A percentile compares a stretch with the other conserved stretches of the same genome.
These are phyloP conservation scores for Ormyrus pomaceus DNA, from an alignment of 2,888 invertebrate species.

Conservation along the genomic window DNA sequence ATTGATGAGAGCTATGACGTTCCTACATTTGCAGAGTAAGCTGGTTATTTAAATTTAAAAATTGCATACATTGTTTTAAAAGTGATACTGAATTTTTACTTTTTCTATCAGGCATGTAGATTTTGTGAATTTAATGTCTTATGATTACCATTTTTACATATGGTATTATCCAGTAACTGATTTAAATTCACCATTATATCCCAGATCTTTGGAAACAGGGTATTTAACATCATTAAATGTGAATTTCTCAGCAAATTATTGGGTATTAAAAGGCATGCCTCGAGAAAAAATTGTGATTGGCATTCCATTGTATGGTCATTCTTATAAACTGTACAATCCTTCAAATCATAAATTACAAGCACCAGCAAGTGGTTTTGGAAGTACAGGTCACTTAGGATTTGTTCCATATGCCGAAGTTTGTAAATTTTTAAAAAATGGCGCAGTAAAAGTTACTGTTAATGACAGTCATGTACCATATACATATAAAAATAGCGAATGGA, in stretches of 20 bases:
- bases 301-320: slow-evolving; percentile 91
- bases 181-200: slow-evolving; percentile 88
- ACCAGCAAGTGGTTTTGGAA: slow-evolving; percentile 84
- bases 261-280: slow-evolving; percentile 86
- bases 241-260: slow-evolving; percentile 88
- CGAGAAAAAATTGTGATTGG: slow-evolving; percentile 88
- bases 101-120: slow-evolving; percentile 81
- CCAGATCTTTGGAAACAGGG: slow-evolving; percentile 79
- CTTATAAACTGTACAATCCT: slow-evolving; percentile 80
- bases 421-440: slow-evolving; percentile 79
- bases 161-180: slow-evolving; percentile 88
- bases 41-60: slow-evolving; percentile 43
- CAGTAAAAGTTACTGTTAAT: slow-evolving; percentile 80
- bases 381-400: slow-evolving; percentile 83
- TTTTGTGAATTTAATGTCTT: slow-evolving; percentile 93
- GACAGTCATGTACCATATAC: slow-evolving; percentile 87
- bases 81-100: background rate
- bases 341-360: slow-evolving; percentile 83
- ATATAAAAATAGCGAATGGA: slow-evolving; percentile 84
- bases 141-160: slow-evolving; percentile 90
- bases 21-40: slow-evolving; percentile 84
- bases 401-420: slow-evolving; percentile 84
- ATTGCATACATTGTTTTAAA: background rate
- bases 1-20: slow-evolving; percentile 88
- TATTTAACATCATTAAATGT: slow-evolving; percentile 86